These are phyloP conservation scores for Epinotia demarniana DNA, from an alignment of 2,888 invertebrate genomes.

Conservation along the genomic window DNA sequence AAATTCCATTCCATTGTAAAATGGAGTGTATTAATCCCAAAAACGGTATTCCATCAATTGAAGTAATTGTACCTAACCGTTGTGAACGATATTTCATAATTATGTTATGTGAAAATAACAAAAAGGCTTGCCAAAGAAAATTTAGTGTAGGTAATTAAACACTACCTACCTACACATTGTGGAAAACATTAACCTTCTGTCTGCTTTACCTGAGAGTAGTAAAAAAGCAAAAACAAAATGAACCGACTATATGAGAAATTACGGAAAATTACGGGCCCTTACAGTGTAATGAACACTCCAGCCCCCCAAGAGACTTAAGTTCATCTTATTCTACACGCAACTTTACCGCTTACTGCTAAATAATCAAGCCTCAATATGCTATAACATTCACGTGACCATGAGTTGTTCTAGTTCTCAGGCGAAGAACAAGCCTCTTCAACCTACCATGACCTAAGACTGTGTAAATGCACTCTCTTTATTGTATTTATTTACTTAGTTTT, in stretches of 20 bases:
- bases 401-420: not conserved
- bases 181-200: not conserved
- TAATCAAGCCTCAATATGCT: not conserved
- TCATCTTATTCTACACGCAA: not conserved
- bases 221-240: not conserved
- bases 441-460: conserved; percentile 30
- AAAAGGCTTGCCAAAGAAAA: not conserved
- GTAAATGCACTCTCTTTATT: conserved; percentile 16
- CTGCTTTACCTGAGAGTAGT: not conserved
- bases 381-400: not conserved
- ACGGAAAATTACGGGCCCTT: not conserved
- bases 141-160: not conserved
- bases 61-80: too few species aligned
- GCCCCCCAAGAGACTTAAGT: not conserved
- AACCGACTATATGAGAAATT: not conserved
- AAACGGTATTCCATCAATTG: too few species aligned
- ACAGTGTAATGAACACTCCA: not conserved
- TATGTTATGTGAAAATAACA: too few species aligned
- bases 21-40: too few species aligned
- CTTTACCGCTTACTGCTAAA: not conserved
- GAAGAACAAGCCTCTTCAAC: not conserved
- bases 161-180: not conserved
- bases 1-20: too few species aligned
- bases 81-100: too few species aligned
- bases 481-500: conserved; percentile 15